phyloP scores from a whole-genome alignment of 1,140 invertebrate genomes.

The Brachionus sp. region DNA sequence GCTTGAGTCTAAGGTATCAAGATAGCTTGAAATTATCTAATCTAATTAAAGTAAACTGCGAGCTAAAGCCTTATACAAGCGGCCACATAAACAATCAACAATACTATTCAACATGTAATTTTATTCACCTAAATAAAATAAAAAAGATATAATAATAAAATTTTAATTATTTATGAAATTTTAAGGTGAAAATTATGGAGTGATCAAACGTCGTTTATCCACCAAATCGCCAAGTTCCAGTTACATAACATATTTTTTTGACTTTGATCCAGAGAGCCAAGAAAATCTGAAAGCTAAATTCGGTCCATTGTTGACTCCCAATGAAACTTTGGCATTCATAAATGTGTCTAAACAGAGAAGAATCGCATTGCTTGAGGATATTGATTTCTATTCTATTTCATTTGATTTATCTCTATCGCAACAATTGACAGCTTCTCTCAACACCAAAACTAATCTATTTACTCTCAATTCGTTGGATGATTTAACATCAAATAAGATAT shows the following conservation, averaged over 20 bases:
- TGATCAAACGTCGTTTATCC: slow-evolving; percentile 15
- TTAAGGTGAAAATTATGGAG: slow-evolving; percentile 18
- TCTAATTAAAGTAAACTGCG: slow-evolving; percentile 1
- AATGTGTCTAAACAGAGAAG: slow-evolving; percentile 11
- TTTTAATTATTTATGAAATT: slow-evolving; percentile 5
- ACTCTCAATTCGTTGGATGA: slow-evolving; percentile 13
- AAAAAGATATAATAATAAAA: background rate
- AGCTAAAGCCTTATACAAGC: background rate
- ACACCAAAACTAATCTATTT: background rate
- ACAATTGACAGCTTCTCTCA: background rate
- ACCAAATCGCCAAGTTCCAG: background rate
- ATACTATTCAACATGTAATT: slow-evolving; percentile 31
- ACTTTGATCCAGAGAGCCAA: background rate
- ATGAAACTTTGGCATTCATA: slow-evolving; percentile 11
- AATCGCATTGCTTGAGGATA: background rate
- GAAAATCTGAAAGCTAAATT: background rate
- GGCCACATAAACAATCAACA: background rate
- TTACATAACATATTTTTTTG: slow-evolving; percentile 30
- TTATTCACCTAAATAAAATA: background rate
- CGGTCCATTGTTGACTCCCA: background rate
- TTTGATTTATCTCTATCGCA: slow-evolving; percentile 22
- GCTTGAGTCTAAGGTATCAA: background rate
- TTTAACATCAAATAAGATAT: slow-evolving; percentile 19
- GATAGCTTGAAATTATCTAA: slow-evolving; percentile 18
- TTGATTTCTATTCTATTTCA: background rate